Evolutionary conservation across 1,140 invertebrate genomes (phyloP), one percentile per base, ranked within the genome.

Genomic region (Neocloeon triangulifer): DNA sequence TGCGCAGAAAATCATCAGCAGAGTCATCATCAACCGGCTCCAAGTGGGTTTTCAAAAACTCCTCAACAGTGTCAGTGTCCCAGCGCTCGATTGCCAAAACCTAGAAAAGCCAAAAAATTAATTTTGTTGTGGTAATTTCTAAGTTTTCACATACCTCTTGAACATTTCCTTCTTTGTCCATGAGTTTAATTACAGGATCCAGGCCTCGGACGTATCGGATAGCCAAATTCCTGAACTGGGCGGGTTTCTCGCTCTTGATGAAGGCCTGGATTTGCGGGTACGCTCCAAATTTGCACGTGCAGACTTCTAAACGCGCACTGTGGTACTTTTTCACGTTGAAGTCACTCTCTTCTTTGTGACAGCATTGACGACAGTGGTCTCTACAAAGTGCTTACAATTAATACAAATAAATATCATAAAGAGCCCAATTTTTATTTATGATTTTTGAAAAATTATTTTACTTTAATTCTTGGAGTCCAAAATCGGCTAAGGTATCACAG

Each of bases 261-360:
- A 94, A 94, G 23, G 86, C 86, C 72, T 91, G 78, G 44, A 94
- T 88, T 61, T 94, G 88, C 27, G 88, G 86, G 66, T 85, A 94
- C 21, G 80, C 72, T 36, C 81, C 81, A 59, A 91, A 88, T 61
- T 92, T 92, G 54, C 88, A 94, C 37, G 80, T 85, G 49, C 86
- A 92, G 1, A 92, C 81, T 64, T 88, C 79, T 17, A 94, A 53
- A 28, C 84, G 64, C 10, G 85, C 86, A 54, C 71, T 77, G 8
- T 81, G 72, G 52, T 84, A 89, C 27, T 66, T 66, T 45, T 72
- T 73, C 23, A 71, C 59, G 19, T 59, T 56, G 10, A 57, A 54
- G 16, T 55, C 50, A 35, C 64, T 61, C 31, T 73, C 66, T 37
- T 74, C 66, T 33, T 60, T 44, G 45, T 69, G 61, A 54, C 72